Evolutionary conservation across 2,888 invertebrate species (phyloP), one percentile per base, ranked within the genome.

Genomic region (Drosophila recens): DNA sequence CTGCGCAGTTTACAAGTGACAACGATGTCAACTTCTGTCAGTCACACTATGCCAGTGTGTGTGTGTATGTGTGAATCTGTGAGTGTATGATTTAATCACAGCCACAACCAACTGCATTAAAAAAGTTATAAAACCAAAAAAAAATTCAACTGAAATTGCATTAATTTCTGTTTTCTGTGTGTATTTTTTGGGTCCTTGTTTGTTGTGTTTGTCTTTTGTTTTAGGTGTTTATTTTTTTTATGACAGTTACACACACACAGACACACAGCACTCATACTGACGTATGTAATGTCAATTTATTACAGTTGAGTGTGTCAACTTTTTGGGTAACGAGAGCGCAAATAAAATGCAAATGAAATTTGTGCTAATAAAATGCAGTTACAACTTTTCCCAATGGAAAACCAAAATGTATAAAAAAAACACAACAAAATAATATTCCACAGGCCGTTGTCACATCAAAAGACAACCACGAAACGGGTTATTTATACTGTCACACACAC

Each of bases 331-430:
- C 76, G 73, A 82, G 78, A 67, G 67, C 67, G 72, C 77, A 89
- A 87, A 82, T 77, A 89, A 87, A 80, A 89, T 87, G 82, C 85
- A 85, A 85, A 89, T 85, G 77, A 82, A 79, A 84, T 87, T 89
- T 75, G 57, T 70, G 82, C 87, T 85, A 85, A 87, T 89, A 89
- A 85, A 89, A 87, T 87, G 84, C 84, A 85, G 89, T 89, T 89
- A 72, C 70, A 74, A 63, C 51, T 72, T 89, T 75, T 45, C 62
- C 56, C 86, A 69, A 76, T 74, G 67, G 48, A 68, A 72, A 62
- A 38, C 23, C 33, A 4, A 27, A 33, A 54, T 49, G 15, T 23
- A 59, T 27, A 61, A 67, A 66, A 57, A 54, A 48, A 30, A 30
- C 8, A 30, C 6, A 30, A 30, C 10, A 9, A 40, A 72, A 66